Evolutionary conservation across 2,797 vertebrate genomes (phyloP), one percentile per base, ranked within the genome.

Genomic region (Tamandua tetradactyla): DNA sequence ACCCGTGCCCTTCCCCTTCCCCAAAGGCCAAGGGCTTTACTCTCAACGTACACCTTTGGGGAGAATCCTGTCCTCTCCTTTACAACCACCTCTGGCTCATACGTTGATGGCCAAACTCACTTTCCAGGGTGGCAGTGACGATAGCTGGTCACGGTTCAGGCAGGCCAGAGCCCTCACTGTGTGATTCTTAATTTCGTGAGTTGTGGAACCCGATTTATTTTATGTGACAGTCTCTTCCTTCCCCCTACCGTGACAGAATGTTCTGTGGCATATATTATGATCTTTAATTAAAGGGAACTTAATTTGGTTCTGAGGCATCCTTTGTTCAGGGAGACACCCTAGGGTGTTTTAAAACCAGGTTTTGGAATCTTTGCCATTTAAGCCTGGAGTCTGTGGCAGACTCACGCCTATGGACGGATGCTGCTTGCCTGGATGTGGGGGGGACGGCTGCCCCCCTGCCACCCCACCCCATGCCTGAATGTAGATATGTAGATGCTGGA

Each of bases 281-380:
- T 97, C 96, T 97, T 96, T 97, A 96, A 96, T 97, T 97, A 97
- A 96, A 96, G 96, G 93, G 92, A 87, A 95, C 96, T 96, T 97
- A 95, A 97, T 97, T 97, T 96, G 96, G 90, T 96, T 97, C 75
- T 2, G 91, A 95, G 92, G 94, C 92, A 87, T 93, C 93, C 93
- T 97, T 97, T 97, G 97, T 97, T 97, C 61, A 12, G 32, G 92
- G 74, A n/a, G 93, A 94, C 91, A 96, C 97, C 95, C 95, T 42
- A 78, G 96, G 96, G 96, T 90, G 95, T 88, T 95, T 95, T 95
- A 92, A 97, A 96, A 92, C 91, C 95, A 87, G 87, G 91, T 83
- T 94, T 94, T 84, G 88, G 91, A 96, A 91, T 93, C 79, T 10
- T 5, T 64, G 87, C 32, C 86, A 2, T 40, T 1, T 76, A 88